Conservation (phyloP, 2,888 invertebrate species). For the Nowickia ferox region DNA sequence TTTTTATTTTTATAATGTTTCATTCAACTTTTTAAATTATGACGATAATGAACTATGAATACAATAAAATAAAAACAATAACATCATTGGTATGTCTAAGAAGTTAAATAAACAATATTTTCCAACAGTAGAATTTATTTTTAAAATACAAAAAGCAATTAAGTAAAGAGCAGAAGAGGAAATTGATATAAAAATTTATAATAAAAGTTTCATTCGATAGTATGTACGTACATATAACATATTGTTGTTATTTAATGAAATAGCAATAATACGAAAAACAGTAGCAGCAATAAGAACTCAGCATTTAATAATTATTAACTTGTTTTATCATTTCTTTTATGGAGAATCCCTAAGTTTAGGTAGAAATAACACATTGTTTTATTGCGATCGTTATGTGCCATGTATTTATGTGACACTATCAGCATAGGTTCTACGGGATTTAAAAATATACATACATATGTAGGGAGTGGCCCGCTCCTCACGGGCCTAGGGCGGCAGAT, state of each 20-base stretch:
- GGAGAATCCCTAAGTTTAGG: neutral
- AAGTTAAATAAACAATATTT: conserved; percentile 24
- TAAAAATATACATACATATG: neutral
- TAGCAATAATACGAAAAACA: conserved; percentile 10
- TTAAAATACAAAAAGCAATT: neutral
- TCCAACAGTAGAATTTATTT: neutral
- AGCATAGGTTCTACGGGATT: neutral
- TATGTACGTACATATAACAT: neutral
- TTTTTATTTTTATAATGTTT: conserved; percentile 18
- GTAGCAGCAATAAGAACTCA: neutral
- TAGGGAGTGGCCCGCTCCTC: too few species aligned
- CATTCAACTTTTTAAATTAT: conserved; percentile 47
- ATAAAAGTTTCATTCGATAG: conserved; percentile 3
- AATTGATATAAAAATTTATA: neutral
- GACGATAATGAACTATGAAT: conserved; percentile 38
- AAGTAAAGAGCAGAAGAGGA: neutral
- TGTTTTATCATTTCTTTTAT: conserved; percentile 14
- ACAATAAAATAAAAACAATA: conserved; percentile 24
- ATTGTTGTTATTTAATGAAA: conserved; percentile 34
- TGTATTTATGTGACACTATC: conserved; percentile 4
- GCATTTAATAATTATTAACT: conserved; percentile 46
- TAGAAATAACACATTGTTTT: neutral
- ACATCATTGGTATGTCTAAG: conserved; percentile 15
- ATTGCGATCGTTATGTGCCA: neutral
- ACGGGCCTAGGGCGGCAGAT: too few species aligned